Percentiles rank a stretch among this genome's conserved stretches.
Evolutionary conservation across 2,888 invertebrate species (phyloP).

Genomic region (Pyrochroa serraticornis): DNA sequence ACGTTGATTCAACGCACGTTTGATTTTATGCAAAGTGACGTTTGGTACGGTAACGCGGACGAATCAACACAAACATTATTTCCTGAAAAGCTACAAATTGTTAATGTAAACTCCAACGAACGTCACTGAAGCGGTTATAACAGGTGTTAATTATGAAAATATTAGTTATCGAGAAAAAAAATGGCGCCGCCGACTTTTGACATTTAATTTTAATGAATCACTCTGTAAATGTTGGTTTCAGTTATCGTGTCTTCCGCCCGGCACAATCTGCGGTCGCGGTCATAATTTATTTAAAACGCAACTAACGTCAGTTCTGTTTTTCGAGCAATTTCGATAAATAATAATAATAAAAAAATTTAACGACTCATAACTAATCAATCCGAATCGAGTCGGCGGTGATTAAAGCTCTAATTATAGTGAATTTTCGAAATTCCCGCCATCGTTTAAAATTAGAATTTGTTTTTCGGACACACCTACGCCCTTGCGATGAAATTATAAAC

Average conservation of each 20-base stretch:
- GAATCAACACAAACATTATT: no score
- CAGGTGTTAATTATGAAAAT: no score
- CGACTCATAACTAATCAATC: no score
- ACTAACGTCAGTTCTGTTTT: conserved; percentile 11
- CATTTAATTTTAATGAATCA: no score
- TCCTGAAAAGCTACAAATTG: no score
- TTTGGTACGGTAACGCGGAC: no score
- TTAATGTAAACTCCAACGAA: no score
- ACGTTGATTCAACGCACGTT: no score
- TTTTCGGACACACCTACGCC: conserved; percentile 53
- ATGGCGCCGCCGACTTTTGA: neutral
- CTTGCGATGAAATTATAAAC: conserved; percentile 40
- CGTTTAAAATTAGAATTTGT: conserved; percentile 45
- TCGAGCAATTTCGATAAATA: conserved; percentile 1
- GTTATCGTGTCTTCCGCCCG: conserved; percentile 9
- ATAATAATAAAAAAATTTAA: conserved; percentile 6
- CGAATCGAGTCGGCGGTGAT: neutral
- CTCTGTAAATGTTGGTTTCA: neutral
- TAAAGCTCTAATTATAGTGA: conserved; percentile 1
- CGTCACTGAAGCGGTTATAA: no score
- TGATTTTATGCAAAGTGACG: no score
- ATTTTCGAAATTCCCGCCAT: conserved; percentile 41
- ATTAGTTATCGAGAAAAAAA: neutral
- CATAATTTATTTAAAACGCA: conserved; percentile 20
- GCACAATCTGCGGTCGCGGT: conserved; percentile 18